Base-by-base conservation (phyloP, 2,888 invertebrate species). In the Nephrotoma appendiculata region DNA sequence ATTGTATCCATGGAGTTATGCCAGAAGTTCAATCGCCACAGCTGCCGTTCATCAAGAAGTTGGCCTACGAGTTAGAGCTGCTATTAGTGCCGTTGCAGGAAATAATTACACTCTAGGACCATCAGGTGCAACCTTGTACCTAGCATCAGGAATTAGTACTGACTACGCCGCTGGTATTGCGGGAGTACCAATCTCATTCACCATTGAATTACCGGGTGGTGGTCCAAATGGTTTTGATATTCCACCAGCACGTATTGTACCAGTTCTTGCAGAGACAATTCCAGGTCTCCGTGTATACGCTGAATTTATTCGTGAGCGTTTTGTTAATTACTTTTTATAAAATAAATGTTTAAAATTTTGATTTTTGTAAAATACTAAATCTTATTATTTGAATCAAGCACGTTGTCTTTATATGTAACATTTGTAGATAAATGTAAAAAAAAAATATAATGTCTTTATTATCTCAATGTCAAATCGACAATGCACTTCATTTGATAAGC, bases 1-100 rank as follows among this genome's bases (percentile, higher is more conserved):
- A 88, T 91, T 92, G 89, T 92, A 92, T 90, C 91, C 91, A 83
- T 92, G 90, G 88, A 92, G 91, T 41, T 92, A 90, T 88, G 89
- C 90, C 0, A 42, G 84, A 42, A 6, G 5, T 6, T 42, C 41
- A 6, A 9, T 84, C 15, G 15, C 15, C 9, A 84, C 41, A n/a
- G 1, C 1, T 84, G 42, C 15, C 15, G 84, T 42, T 0, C 84
- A 84, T 31, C 84, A 84, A 43, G 84, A 5, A 5, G 43, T 84
- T n/a, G 84, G 84, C 15, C 2, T 42, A 6, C 41, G 43, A 4
- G 84, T 15, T 6, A n/a, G 43, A 42, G 1, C 41, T n/a, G 84
- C 84, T 15, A 84, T 84, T 84, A 42, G n/a, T 11, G 84, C 41
- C n/a, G 84, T 84, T 42, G 84, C 84, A 2, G 84, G 84, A 42